These are phyloP conservation scores for Ovis aries DNA, from an alignment of 2,113 vertebrate species.

Conservation along the genomic window DNA sequence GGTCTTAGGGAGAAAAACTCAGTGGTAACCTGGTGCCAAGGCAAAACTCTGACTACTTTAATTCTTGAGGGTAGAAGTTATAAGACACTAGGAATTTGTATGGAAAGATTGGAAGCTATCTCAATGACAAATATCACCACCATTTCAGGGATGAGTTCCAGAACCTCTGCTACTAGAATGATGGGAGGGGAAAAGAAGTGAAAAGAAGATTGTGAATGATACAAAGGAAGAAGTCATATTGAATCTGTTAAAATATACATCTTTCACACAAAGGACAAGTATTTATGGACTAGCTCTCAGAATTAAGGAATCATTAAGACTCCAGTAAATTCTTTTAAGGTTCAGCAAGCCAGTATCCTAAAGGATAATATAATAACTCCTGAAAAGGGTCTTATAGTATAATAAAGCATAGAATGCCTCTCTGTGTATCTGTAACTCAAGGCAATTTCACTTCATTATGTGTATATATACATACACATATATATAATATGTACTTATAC, in stretches of 20 bases:
- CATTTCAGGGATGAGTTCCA: background rate
- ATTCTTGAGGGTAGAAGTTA: background rate
- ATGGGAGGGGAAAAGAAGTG: background rate
- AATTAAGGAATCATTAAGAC: background rate
- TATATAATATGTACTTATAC: background rate
- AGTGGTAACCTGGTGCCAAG: background rate
- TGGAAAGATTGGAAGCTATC: background rate
- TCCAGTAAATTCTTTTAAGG: background rate
- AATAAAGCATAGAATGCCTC: background rate
- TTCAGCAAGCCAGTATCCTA: background rate
- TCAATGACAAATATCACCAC: background rate
- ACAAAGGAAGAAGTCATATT: background rate
- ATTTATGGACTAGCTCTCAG: background rate
- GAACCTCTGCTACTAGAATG: background rate
- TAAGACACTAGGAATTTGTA: background rate
- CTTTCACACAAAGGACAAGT: background rate
- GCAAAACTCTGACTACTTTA: background rate
- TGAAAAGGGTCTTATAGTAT: background rate
- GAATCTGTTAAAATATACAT: background rate
- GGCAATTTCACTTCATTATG: background rate
- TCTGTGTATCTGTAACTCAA: background rate
- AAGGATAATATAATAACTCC: background rate
- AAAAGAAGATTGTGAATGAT: background rate
- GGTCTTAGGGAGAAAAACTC: background rate
- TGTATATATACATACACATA: background rate